Percentiles rank a stretch among this genome's conserved stretches.
Evolutionary conservation across 2,888 invertebrate species (phyloP).

Genomic region (Pediacus dermestoides): DNA sequence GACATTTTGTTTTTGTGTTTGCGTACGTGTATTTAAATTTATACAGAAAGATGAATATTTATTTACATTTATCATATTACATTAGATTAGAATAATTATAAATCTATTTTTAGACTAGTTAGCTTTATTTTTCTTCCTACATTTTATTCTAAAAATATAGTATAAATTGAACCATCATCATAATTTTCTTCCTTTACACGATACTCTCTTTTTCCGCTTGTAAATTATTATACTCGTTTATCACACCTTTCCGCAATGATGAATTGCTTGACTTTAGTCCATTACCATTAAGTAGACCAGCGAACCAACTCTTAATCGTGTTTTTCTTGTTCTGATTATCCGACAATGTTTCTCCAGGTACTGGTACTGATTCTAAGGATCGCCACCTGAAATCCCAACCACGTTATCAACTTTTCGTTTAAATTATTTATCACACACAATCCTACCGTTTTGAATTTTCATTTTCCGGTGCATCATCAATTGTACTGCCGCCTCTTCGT

Average conservation of each 20-base stretch:
- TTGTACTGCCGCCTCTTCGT: constrained; percentile 40
- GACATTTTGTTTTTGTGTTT: no score
- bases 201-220: constrained; percentile 60
- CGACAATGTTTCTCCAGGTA: constrained; percentile 38
- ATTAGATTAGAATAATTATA: no score
- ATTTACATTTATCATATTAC: no score
- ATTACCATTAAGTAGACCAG: constrained; percentile 70
- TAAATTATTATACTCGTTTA: constrained; percentile 54
- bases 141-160: no score
- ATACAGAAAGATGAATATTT: no score
- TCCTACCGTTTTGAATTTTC: constrained; percentile 37
- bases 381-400: constrained; percentile 59
- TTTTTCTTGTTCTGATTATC: constrained; percentile 58
- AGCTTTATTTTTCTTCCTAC: no score
- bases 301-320: constrained; percentile 69
- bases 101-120: no score
- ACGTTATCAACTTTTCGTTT: background rate
- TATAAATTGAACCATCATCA: no score
- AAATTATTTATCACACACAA: constrained; percentile 9
- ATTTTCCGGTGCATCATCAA: constrained; percentile 27
- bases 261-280: constrained; percentile 65
- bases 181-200: no score
- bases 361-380: constrained; percentile 68
- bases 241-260: constrained; percentile 55
- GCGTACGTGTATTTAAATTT: no score